Conservation (phyloP, 2,797 vertebrate genomes). For the Poliocrania exsul region DNA sequence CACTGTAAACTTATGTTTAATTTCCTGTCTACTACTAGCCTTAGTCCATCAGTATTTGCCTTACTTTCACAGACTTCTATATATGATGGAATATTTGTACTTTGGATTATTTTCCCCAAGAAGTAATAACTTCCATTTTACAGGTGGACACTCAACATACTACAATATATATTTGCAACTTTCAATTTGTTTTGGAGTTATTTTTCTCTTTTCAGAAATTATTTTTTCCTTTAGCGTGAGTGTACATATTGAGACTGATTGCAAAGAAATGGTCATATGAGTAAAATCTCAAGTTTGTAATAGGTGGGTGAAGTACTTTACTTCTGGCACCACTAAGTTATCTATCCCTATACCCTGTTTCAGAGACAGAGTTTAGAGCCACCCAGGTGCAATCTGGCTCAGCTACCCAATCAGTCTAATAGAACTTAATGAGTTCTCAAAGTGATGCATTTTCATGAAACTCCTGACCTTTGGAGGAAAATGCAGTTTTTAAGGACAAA, state of each 20-base stretch:
- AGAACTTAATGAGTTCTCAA: background rate
- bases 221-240: background rate
- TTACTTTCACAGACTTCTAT: background rate
- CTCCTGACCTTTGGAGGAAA: background rate
- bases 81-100: background rate
- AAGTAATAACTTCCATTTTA: slow-evolving; percentile 14
- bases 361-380: background rate
- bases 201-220: background rate
- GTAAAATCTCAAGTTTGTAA: background rate
- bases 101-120: background rate
- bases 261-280: background rate
- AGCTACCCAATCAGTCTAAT: background rate
- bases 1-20: slow-evolving; percentile 47
- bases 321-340: background rate
- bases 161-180: background rate
- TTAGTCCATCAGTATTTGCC: background rate
- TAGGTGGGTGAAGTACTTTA: background rate
- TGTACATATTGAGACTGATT: background rate
- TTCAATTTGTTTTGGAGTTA: background rate
- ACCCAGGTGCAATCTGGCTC: background rate
- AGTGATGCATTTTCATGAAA: background rate
- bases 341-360: background rate
- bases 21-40: slow-evolving; percentile 46
- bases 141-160: background rate
- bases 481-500: background rate